Evolutionary conservation across 1,140 invertebrate species (phyloP), one percentile per base, ranked within the genome.

Genomic region (Drosophila subpulchrella): DNA sequence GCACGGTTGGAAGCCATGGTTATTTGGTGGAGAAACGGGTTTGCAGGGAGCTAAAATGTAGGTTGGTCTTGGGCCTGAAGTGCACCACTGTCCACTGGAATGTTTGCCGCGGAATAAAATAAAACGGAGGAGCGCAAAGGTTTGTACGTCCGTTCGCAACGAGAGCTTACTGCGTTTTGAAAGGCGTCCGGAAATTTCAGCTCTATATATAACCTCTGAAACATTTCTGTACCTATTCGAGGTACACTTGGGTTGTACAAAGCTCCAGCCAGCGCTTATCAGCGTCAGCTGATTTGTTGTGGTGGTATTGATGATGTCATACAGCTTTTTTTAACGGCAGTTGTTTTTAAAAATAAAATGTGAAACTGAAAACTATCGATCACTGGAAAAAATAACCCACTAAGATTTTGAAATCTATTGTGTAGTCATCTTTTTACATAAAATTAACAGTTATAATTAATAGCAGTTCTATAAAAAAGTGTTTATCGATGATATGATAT

Each of bases 1-100:
- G 97, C 97, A 93, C 97, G 94, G 94, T 97, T 96, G 92, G 94
- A 95, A 75, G 97, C 96, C 97, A 98, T 98, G 70, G 75, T 81
- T 73, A 75, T 63, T 86, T 59, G 73, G 48, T 85, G 65, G 24
- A 47, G 73, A 88, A 90, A 90, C 85, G 78, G 78, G 85, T 90
- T 91, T 90, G 70, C 71, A 86, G 86, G 85, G 82, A 76, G 56
- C 67, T 68, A 73, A 78, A 81, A 77, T 82, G 76, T 71, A 76
- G 76, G 76, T 78, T 79, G 71, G 46, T 68, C 24, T 65, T 51
- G 67, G 44, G 53, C 47, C 41, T 55, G 3, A 57, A 48, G 15
- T 73, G 70, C 70, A 73, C 66, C 60, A 44, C 38, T 59, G 42
- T 62, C 50, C 50, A 63, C 47, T 68, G 63, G 61, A 65, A 65